A percentile compares a stretch with the other conserved stretches of the same genome.
Conservation (phyloP, 1,140 invertebrate genomes). For the Nasonia giraulti region DNA sequence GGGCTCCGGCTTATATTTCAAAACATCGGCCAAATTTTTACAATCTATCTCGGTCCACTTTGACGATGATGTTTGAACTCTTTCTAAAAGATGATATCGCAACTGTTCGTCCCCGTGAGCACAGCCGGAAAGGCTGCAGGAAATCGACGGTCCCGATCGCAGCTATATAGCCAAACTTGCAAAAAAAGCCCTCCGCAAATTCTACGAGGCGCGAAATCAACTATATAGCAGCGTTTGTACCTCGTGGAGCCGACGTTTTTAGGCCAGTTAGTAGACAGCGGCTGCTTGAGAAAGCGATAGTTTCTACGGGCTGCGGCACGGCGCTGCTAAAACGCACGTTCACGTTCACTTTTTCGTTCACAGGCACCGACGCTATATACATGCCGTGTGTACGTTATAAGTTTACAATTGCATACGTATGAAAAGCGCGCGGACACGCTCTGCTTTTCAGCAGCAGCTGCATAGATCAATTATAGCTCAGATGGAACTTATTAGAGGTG, state of each 20-base stretch:
- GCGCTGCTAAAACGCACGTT: conserved; percentile 30
- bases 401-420: background rate
- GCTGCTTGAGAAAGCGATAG: conserved; percentile 57
- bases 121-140: too few species aligned
- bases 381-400: background rate
- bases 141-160: background rate
- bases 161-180: background rate
- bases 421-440: background rate
- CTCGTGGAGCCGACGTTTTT: conserved; percentile 52
- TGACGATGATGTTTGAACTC: too few species aligned
- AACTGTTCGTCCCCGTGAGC: too few species aligned
- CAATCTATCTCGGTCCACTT: too few species aligned
- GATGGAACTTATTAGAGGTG: too few species aligned
- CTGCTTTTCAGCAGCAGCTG: background rate
- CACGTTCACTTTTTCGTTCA: conserved; percentile 58
- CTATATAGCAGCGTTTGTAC: background rate
- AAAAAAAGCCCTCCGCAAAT: background rate
- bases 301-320: background rate
- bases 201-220: background rate
- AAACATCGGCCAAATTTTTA: too few species aligned
- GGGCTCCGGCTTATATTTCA: too few species aligned
- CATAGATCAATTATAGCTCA: too few species aligned
- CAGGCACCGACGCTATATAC: background rate
- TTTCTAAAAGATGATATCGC: too few species aligned
- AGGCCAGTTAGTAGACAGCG: conserved; percentile 52